Conservation (phyloP, 2,888 invertebrate species). For the Masnerella sp. region DNA sequence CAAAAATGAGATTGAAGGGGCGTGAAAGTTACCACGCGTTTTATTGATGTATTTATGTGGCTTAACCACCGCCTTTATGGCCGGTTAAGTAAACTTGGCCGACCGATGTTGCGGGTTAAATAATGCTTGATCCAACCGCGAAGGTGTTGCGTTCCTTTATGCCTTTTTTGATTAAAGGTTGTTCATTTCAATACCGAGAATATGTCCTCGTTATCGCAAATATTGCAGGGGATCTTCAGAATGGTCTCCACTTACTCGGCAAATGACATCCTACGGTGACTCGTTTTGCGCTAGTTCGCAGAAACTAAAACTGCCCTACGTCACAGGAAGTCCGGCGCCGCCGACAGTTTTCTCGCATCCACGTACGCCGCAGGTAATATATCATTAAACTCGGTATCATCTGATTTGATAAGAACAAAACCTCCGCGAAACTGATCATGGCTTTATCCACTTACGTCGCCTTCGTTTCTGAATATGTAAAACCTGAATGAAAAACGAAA, state of each 20-base stretch:
- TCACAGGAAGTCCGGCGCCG: conserved; percentile 51
- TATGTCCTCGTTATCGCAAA: conserved; percentile 56
- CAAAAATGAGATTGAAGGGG: conserved; percentile 18
- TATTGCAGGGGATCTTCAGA: conserved; percentile 51
- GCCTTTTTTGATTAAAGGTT: conserved; percentile 44
- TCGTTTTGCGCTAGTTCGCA: conserved; percentile 55
- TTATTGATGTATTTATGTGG: conserved; percentile 28
- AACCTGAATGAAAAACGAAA: too few relatives aligned
- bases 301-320: conserved; percentile 49
- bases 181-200: conserved; percentile 53
- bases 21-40: conserved; percentile 17
- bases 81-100: conserved; percentile 28
- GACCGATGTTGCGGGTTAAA: conserved; percentile 21
- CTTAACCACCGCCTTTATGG: conserved; percentile 10
- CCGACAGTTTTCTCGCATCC: conserved; percentile 31
- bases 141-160: conserved; percentile 40
- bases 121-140: conserved; percentile 31
- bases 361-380: conserved; percentile 25
- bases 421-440: conserved; percentile 20
- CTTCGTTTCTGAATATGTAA: too few relatives aligned
- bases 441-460: too few relatives aligned
- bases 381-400: conserved; percentile 40
- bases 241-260: conserved; percentile 49
- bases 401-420: conserved; percentile 25
- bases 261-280: conserved; percentile 56